phyloP scores from a whole-genome alignment of 35 echinoderm and acorn worm species.

The Heliocidaris tuberculata region DNA sequence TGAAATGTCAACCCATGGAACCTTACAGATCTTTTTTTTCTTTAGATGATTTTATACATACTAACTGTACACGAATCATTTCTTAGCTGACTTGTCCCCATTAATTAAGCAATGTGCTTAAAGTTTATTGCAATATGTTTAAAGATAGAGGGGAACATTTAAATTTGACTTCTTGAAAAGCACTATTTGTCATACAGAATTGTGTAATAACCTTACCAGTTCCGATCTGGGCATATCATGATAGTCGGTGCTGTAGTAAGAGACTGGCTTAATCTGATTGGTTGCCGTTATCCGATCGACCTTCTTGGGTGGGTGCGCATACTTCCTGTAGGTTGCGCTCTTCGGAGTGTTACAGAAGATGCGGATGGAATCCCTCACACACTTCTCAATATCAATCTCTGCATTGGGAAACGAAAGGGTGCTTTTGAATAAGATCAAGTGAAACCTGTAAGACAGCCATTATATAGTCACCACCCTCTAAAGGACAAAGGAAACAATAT shows the following conservation, averaged over 20 bases:
- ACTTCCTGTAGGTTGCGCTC: slow-evolving; percentile 93
- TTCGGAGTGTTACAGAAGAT: slow-evolving; percentile 97
- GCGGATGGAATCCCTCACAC: slow-evolving; percentile 86
- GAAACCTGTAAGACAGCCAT: too few species aligned
- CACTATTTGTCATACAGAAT: background rate
- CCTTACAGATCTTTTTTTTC: too few species aligned
- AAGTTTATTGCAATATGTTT: too few species aligned
- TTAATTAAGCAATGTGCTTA: too few species aligned
- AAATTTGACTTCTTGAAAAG: background rate
- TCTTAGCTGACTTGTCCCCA: too few species aligned
- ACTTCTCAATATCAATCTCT: slow-evolving; percentile 95
- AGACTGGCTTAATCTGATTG: slow-evolving; percentile 79
- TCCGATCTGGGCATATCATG: slow-evolving; percentile 88
- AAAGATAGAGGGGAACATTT: too few species aligned
- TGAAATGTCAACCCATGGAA: too few species aligned
- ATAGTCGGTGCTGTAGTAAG: slow-evolving; percentile 86
- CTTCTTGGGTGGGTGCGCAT: slow-evolving; percentile 71
- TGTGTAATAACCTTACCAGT: slow-evolving; percentile 61
- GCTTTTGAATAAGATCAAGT: too few species aligned
- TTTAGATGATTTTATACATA: too few species aligned
- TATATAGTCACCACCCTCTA: too few species aligned
- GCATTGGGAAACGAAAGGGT: background rate
- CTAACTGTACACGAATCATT: too few species aligned
- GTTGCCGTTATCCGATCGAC: slow-evolving; percentile 52
- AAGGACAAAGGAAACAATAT: too few species aligned